phyloP scores from a whole-genome alignment of 2,888 invertebrate genomes.

The Mythimna vitellina region DNA sequence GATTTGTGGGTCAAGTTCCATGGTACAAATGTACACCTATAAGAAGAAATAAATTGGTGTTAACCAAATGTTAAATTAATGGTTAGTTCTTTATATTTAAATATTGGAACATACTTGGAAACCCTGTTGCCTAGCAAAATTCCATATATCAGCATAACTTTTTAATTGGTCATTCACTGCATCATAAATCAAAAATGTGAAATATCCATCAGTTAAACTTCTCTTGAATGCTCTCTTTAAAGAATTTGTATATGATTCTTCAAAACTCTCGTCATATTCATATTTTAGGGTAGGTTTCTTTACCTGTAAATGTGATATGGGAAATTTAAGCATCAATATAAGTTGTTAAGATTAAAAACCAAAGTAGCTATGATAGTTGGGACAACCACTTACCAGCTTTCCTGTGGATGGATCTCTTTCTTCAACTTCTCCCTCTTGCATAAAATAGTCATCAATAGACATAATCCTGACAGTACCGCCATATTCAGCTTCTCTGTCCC shows the following conservation, averaged over 20 bases:
- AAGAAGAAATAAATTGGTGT: slow-evolving; percentile 54
- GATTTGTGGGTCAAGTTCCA: slow-evolving; percentile 94
- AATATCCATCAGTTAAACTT: slow-evolving; percentile 96
- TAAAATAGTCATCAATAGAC: slow-evolving; percentile 98
- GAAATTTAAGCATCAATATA: not conserved
- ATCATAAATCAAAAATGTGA: slow-evolving; percentile 98
- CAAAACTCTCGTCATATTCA: slow-evolving; percentile 96
- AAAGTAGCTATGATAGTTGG: not conserved
- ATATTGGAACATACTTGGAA: slow-evolving; percentile 92
- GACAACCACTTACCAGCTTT: slow-evolving; percentile 89
- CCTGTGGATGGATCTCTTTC: slow-evolving; percentile 93
- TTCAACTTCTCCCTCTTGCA: slow-evolving; percentile 95
- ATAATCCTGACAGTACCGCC: slow-evolving; percentile 97
- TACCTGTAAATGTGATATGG: slow-evolving; percentile 79
- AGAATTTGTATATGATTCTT: slow-evolving; percentile 95
- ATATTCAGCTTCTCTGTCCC: slow-evolving; percentile 95
- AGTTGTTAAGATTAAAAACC: not conserved
- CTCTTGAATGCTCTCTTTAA: slow-evolving; percentile 97
- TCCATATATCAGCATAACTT: slow-evolving; percentile 97
- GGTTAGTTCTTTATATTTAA: slow-evolving; percentile 8
- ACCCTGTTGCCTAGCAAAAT: slow-evolving; percentile 95
- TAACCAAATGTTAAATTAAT: slow-evolving; percentile 1
- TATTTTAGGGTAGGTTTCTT: slow-evolving; percentile 94
- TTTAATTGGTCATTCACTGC: slow-evolving; percentile 96
- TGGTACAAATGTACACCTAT: slow-evolving; percentile 97